These are phyloP conservation scores for Cnemophilus loriae DNA, from an alignment of 2,113 vertebrate species.

Conservation along the genomic window DNA sequence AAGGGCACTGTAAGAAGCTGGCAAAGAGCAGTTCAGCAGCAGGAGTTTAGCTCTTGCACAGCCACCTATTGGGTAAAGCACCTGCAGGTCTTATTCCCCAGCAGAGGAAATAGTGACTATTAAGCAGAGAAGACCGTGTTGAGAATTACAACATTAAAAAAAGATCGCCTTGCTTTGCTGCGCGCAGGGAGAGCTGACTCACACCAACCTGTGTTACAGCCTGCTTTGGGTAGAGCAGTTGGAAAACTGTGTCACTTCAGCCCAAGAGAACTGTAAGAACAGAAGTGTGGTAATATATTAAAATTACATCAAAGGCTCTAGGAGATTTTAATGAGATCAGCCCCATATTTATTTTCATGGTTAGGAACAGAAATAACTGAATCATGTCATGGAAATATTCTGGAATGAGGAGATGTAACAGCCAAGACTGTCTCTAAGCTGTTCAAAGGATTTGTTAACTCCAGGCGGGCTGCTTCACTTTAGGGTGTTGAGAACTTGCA, in stretches of 20 bases:
- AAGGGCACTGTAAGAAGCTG: neutral
- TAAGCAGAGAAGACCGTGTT: neutral
- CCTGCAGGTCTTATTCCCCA: neutral
- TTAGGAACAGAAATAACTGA: conserved; percentile 50
- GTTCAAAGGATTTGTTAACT: neutral
- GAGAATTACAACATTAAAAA: neutral
- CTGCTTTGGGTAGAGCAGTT: neutral
- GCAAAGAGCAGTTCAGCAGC: neutral
- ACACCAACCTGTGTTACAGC: neutral
- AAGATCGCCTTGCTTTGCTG: neutral
- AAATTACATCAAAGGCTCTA: conserved; percentile 57
- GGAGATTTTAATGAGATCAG: conserved; percentile 49
- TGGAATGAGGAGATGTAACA: conserved; percentile 12
- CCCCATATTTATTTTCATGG: conserved; percentile 36
- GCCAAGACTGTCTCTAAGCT: neutral
- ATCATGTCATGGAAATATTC: conserved; percentile 50
- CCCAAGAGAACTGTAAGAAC: conserved; percentile 40
- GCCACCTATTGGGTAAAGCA: neutral
- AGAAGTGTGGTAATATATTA: conserved; percentile 16
- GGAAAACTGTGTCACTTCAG: conserved; percentile 56
- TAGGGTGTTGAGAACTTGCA: neutral
- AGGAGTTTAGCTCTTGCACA: neutral
- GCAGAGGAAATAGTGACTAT: neutral
- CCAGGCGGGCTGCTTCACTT: neutral
- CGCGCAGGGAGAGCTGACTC: neutral